A percentile compares a stretch with the other conserved stretches of the same genome.
These are phyloP conservation scores for Smittia aterrima DNA, from an alignment of 2,888 invertebrate species.

Conservation along the genomic window DNA sequence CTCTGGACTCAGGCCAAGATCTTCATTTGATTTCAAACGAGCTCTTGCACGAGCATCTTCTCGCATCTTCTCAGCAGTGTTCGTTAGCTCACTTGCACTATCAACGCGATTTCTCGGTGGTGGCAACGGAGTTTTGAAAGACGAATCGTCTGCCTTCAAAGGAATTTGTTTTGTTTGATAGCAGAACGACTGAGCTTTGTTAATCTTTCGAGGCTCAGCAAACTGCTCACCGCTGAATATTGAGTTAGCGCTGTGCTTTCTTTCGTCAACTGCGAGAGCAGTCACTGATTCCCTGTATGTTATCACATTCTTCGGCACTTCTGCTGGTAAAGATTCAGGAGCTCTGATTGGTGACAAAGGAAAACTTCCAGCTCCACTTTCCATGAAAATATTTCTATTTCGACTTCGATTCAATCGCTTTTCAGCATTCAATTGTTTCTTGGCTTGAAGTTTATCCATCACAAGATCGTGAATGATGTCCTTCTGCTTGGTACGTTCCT, in stretches of 20 bases:
- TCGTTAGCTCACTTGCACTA: conserved; percentile 43
- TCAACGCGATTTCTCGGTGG: conserved; percentile 54
- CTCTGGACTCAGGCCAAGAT: conserved; percentile 69
- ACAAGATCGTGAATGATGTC: conserved; percentile 80
- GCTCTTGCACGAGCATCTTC: conserved; percentile 65
- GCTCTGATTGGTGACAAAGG: background rate
- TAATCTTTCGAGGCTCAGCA: conserved; percentile 47
- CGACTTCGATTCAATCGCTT: conserved; percentile 62
- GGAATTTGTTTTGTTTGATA: conserved; percentile 38
- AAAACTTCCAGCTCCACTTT: background rate
- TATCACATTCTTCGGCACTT: background rate
- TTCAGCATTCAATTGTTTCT: conserved; percentile 63
- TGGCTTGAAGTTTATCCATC: conserved; percentile 71
- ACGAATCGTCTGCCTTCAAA: conserved; percentile 46
- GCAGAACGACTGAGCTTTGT: conserved; percentile 52
- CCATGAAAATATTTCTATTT: conserved; percentile 54
- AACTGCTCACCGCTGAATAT: background rate
- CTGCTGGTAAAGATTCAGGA: background rate
- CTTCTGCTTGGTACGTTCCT: conserved; percentile 79
- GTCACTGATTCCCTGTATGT: background rate
- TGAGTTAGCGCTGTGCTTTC: conserved; percentile 28
- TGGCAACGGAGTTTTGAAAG: conserved; percentile 57
- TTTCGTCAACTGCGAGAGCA: background rate
- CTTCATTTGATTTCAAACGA: conserved; percentile 68
- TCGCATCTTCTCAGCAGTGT: conserved; percentile 60